Base-by-base conservation (phyloP, 2,113 vertebrate species). In the Myiozetetes cayanensis region DNA sequence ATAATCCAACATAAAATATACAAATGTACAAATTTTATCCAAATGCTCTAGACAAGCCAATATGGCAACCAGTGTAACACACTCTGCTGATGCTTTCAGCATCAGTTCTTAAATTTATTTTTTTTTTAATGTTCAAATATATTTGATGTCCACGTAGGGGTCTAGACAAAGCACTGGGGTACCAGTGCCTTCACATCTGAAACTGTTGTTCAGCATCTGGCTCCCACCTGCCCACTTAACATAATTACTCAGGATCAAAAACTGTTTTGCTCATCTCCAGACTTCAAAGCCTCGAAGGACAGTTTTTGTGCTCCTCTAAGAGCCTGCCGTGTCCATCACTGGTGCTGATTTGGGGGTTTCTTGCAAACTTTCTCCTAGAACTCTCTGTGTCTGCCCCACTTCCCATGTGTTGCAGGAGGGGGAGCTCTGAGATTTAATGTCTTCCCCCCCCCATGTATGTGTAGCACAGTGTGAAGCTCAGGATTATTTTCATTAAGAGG, bases 1-100 rank as follows among this genome's bases (percentile, higher is more conserved):
- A 77, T 90, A 95, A 96, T 95, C 75, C 74, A 94, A 74, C 88
- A 90, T 94, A 94, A 88, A 86, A 82, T 95, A 90, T 30, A 86
- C 88, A 93, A 90, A 84, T 81, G 90, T 55, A 83, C 81, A 92
- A 94, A 85, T 58, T 62, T 91, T 74, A 63, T 94, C 93, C 94
- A 84, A 92, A 90, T 93, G 91, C 52, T 85, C 10, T 49, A 81
- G 66, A 66, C 46, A 91, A 81, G 77, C 58, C 75, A 92, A 74
- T 27, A 91, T 86, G 93, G 86, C 52, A 93, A 95, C 62, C 50
- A 91, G 27, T 56, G 11, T 24, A 93, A 96, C 81, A 67, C 22
- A 52, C 9, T 56, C 74, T 79, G n/a, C 78, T 81, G 46, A 37
- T 2, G 4, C 24, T 90, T 87, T 94, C 61, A 75, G 52, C 39